A percentile compares a stretch with the other conserved stretches of the same genome.
These are phyloP conservation scores for Vulpes vulpes DNA, from an alignment of 2,113 vertebrate genomes.

Conservation along the genomic window DNA sequence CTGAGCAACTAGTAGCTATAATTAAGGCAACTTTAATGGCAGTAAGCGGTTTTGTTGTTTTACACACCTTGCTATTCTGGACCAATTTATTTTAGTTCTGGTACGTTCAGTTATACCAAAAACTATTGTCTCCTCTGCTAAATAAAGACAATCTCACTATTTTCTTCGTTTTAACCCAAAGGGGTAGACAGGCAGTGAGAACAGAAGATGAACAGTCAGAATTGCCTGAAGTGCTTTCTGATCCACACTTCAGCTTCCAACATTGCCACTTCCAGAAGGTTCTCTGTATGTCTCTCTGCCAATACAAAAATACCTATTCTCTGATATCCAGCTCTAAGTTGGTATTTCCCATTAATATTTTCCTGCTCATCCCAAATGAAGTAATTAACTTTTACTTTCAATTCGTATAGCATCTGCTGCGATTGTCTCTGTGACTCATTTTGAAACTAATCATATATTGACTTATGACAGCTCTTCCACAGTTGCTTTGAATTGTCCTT, in stretches of 20 bases:
- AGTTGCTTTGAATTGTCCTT: neutral
- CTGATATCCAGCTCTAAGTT: neutral
- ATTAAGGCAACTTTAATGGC: slow-evolving; percentile 52
- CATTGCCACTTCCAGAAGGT: neutral
- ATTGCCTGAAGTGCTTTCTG: neutral
- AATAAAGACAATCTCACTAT: slow-evolving; percentile 38
- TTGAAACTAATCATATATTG: neutral
- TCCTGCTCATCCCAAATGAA: neutral
- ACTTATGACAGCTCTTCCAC: neutral
- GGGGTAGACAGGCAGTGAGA: neutral
- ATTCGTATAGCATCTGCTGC: neutral
- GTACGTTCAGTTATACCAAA: slow-evolving; percentile 21
- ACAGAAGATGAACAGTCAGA: neutral
- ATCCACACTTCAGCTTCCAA: neutral
- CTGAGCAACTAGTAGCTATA: neutral
- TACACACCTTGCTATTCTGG: slow-evolving; percentile 54
- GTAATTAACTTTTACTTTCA: slow-evolving; percentile 1
- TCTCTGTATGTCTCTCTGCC: neutral
- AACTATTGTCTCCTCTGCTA: slow-evolving; percentile 4
- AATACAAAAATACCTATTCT: neutral
- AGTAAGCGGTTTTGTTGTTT: slow-evolving; percentile 61
- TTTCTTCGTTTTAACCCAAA: slow-evolving; percentile 39
- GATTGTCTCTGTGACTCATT: neutral
- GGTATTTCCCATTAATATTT: slow-evolving; percentile 23
- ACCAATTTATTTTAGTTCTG: slow-evolving; percentile 52